phyloP scores from a whole-genome alignment of 1,140 invertebrate species.

The Drosophila leontia region DNA sequence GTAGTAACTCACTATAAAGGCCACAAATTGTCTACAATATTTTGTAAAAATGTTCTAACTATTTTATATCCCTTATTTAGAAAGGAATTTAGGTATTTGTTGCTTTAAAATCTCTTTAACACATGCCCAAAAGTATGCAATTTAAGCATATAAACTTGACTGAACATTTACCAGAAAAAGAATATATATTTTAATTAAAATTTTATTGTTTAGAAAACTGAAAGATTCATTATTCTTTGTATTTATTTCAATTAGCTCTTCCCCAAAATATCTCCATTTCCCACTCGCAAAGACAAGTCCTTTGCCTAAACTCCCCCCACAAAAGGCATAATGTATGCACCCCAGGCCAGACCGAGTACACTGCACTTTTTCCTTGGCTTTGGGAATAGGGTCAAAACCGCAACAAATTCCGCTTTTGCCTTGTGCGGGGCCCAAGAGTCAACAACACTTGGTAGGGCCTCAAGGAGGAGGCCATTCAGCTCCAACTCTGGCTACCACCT shows the following conservation, averaged over 20 bases:
- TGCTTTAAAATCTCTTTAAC: neutral
- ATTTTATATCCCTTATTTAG: neutral
- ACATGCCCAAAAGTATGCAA: neutral
- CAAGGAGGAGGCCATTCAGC: neutral
- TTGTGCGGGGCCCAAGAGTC: constrained; percentile 75
- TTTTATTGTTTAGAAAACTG: too few relatives aligned
- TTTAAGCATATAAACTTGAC: too few relatives aligned
- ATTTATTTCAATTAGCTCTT: neutral
- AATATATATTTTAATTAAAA: too few relatives aligned
- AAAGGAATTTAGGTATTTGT: neutral
- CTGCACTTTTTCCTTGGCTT: constrained; percentile 82
- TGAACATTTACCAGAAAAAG: too few relatives aligned
- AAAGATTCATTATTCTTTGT: too few relatives aligned
- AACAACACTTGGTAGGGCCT: constrained; percentile 63
- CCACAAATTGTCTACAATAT: neutral
- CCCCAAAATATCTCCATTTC: neutral
- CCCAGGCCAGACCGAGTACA: constrained; percentile 25
- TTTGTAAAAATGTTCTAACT: neutral
- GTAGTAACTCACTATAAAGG: neutral
- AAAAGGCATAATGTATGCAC: neutral
- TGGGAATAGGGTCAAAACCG: constrained; percentile 81
- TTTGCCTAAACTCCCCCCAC: neutral
- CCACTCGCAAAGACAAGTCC: neutral
- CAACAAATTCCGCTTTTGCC: constrained; percentile 72
- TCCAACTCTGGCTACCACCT: constrained; percentile 11